Percentiles rank a stretch among this genome's conserved stretches.
Evolutionary conservation across 2,113 vertebrate genomes (phyloP).

Genomic region (Hystrix brachyura): DNA sequence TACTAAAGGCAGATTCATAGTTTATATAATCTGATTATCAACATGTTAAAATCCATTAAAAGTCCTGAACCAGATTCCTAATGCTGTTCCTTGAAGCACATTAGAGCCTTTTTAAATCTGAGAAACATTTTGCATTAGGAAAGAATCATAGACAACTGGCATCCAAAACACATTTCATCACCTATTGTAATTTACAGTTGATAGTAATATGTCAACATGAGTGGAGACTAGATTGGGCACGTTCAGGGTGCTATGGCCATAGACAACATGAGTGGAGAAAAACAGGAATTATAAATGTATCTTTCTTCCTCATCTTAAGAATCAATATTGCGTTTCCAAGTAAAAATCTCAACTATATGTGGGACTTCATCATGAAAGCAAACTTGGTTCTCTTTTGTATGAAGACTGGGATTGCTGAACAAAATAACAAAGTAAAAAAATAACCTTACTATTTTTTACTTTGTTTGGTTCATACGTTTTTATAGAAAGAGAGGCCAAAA

Average conservation of each 20-base stretch:
- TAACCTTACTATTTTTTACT: background rate
- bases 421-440: background rate
- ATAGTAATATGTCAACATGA: background rate
- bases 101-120: background rate
- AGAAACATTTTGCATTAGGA: constrained; percentile 41
- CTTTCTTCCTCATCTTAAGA: background rate
- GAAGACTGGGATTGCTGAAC: background rate
- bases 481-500: background rate
- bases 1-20: background rate
- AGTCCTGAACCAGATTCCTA: background rate
- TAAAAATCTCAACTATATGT: constrained; percentile 6
- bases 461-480: background rate
- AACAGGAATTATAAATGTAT: background rate
- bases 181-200: constrained; percentile 10
- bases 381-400: background rate
- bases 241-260: no score
- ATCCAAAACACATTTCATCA: background rate
- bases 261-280: background rate
- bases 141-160: background rate
- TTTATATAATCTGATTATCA: background rate
- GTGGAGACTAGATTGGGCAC: background rate
- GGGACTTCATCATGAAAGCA: background rate
- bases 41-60: background rate
- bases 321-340: background rate
- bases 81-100: background rate